Percentiles rank a stretch among this genome's conserved stretches.
These are phyloP conservation scores for Dendropsophus ebraccatus DNA, from an alignment of 2,113 vertebrate species.

Conservation along the genomic window DNA sequence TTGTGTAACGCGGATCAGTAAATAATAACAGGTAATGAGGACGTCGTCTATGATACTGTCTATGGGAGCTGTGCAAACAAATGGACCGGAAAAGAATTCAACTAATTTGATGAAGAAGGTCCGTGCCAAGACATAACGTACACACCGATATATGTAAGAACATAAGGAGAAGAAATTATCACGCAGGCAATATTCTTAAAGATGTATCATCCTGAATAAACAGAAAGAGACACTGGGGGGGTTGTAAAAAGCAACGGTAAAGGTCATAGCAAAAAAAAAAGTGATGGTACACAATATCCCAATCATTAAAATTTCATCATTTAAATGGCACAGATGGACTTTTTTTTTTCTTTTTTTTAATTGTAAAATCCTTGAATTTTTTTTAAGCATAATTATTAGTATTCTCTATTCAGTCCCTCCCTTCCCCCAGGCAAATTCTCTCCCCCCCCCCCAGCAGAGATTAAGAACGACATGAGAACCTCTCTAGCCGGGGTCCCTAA, in stretches of 20 bases:
- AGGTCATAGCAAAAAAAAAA: slow-evolving; percentile 67
- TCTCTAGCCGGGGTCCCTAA: slow-evolving; percentile 75
- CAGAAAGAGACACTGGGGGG: neutral
- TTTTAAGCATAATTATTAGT: slow-evolving; percentile 81
- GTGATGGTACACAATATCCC: slow-evolving; percentile 70
- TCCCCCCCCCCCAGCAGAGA: slow-evolving; percentile 66
- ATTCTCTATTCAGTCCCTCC: slow-evolving; percentile 60
- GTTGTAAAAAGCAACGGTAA: slow-evolving; percentile 44
- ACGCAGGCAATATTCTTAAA: neutral
- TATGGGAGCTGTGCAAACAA: neutral
- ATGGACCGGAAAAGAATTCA: neutral
- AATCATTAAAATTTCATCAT: slow-evolving; percentile 75
- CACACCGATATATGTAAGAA: neutral
- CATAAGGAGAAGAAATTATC: neutral
- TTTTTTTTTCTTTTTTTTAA: slow-evolving; percentile 70
- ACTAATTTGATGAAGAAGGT: neutral
- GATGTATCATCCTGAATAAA: neutral
- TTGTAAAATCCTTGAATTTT: slow-evolving; percentile 80
- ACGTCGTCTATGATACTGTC: neutral
- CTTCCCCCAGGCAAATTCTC: slow-evolving; percentile 81
- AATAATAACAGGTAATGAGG: neutral
- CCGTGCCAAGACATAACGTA: neutral
- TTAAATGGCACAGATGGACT: slow-evolving; percentile 78
- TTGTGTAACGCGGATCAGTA: neutral
- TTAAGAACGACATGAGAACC: slow-evolving; percentile 42